Base-by-base conservation (phyloP, 2,113 vertebrate species). In the Crotalus viridis region DNA sequence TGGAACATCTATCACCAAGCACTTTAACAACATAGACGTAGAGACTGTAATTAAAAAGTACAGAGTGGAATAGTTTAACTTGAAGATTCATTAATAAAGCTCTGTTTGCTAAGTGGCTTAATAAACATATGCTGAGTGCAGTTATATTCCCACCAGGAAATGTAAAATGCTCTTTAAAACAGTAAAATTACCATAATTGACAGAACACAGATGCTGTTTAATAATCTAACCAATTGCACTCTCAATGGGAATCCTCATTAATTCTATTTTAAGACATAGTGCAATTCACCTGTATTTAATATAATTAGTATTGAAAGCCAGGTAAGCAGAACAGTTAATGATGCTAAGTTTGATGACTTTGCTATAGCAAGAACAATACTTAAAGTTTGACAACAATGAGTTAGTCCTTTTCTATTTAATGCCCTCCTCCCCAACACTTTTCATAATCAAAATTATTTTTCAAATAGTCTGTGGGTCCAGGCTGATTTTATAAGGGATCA, bases 191-290 rank as follows among this genome's bases (percentile, higher is more conserved):
- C 91, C 94, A 96, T 96, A 96, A 97, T 91, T 96, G 94, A 97
- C 96, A 96, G 95, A 96, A 95, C 96, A 96, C 94, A 97, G 96
- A 96, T 96, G 95, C 92, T 96, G 88, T 96, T 96, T 96, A 96
- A 96, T 96, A 96, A 97, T 96, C 95, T 96, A 94, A 94, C 93
- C 96, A 92, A 97, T 96, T 96, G 95, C 94, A 88, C 85, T 43
- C 94, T 95, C 94, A 93, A 61, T 96, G 95, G 94, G 95, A 96
- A 97, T 17, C 92, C 87, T 96, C 92, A 96, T 96, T 97, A 96
- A 95, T 96, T 96, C 96, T 97, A 96, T 96, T 97, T 96, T 97
- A 96, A 97, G 96, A 92, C 54, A 91, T 55, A 93, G 88, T 85
- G 57, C 94, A 95, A 95, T 95, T 96, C 96, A 97, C 91, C 94